These are phyloP conservation scores for Dromaius novaehollandiae DNA, from an alignment of 2,113 vertebrate species.

Conservation along the genomic window DNA sequence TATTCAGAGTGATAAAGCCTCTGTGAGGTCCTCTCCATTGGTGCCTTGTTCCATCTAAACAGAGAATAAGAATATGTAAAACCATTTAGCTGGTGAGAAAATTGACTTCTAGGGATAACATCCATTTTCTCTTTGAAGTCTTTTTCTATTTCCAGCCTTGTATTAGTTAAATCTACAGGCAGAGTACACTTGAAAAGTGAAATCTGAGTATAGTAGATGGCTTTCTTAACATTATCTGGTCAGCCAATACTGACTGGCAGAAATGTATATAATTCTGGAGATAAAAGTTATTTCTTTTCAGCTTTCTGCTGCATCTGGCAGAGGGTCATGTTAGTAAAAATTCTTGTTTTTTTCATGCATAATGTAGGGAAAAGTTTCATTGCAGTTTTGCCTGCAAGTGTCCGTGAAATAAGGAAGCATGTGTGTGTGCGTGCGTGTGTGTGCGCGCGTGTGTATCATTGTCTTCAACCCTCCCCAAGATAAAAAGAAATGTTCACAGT, in stretches of 20 bases:
- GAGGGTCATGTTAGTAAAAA: background rate
- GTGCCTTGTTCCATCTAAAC: background rate
- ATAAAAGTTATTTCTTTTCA: background rate
- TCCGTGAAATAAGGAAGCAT: rapidly evolving
- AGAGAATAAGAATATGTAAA: background rate
- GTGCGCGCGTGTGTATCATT: rapidly evolving
- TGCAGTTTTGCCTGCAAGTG: background rate
- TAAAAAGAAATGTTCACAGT: background rate
- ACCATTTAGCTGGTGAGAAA: background rate
- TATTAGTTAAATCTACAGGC: background rate
- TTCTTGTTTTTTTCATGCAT: background rate
- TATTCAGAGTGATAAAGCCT: background rate
- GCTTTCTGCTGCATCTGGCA: background rate
- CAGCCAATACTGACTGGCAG: background rate
- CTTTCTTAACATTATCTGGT: background rate
- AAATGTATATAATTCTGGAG: background rate
- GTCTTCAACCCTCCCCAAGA: background rate
- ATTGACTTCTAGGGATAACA: background rate
- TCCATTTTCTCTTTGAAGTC: background rate
- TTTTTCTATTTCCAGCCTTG: background rate
- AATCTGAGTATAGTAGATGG: background rate
- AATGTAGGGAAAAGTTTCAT: background rate
- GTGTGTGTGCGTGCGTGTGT: too few species aligned
- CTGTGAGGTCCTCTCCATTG: background rate
- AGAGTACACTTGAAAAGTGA: background rate